These are phyloP conservation scores for Camponotus pennsylvanicus DNA, from an alignment of 1,140 invertebrate species.

Conservation along the genomic window DNA sequence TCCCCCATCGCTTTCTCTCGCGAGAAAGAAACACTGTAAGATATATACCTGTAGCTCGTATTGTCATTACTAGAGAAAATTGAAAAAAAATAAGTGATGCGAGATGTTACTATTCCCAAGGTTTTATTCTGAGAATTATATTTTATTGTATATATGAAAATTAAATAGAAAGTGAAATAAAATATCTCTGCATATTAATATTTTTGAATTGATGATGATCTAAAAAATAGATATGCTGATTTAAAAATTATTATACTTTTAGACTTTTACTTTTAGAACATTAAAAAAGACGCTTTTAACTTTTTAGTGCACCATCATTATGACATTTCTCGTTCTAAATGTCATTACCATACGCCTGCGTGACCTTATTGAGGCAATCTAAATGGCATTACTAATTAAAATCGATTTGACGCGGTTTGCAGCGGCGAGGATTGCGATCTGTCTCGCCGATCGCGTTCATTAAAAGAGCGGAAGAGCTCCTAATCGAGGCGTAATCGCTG, in stretches of 20 bases:
- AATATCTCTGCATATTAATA: background rate
- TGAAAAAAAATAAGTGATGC: background rate
- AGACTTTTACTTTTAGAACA: background rate
- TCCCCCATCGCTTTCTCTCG: background rate
- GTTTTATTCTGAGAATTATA: background rate
- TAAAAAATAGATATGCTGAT: background rate
- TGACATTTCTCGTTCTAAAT: background rate
- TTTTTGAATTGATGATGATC: background rate
- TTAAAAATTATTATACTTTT: background rate
- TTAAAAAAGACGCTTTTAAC: background rate
- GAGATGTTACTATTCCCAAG: background rate
- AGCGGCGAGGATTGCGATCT: background rate
- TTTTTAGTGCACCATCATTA: background rate
- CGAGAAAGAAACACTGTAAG: background rate
- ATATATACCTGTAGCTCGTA: background rate
- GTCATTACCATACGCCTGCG: conserved; percentile 6
- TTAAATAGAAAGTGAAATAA: background rate
- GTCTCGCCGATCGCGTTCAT: conserved; percentile 8
- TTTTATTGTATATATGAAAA: background rate
- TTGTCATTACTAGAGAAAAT: background rate
- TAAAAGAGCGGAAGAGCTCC: conserved; percentile 7
- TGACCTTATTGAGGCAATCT: background rate
- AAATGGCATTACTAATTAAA: conserved; percentile 39
- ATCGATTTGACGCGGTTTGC: conserved; percentile 18
- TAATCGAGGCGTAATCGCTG: conserved; percentile 40